These are phyloP conservation scores for Drosophila erecta DNA, from an alignment of 1,140 invertebrate species.

Conservation along the genomic window DNA sequence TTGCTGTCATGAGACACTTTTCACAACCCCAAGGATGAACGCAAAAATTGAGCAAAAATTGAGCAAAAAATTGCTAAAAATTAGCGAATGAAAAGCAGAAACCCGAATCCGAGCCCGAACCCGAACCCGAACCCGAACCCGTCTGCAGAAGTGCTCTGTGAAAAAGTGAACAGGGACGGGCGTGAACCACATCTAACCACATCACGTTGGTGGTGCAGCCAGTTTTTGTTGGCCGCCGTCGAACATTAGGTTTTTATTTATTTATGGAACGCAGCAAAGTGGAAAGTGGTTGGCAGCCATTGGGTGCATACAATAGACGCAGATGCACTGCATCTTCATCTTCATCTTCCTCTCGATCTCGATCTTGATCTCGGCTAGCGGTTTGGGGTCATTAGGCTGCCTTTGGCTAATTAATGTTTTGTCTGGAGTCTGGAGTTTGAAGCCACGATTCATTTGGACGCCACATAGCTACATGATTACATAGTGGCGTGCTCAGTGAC, in stretches of 20 bases:
- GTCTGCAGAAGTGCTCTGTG: conserved; percentile 58
- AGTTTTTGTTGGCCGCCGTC: conserved; percentile 56
- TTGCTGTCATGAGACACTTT: conserved; percentile 43
- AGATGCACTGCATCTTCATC: conserved; percentile 30
- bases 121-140: conserved; percentile 14
- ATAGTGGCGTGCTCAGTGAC: conserved; percentile 51
- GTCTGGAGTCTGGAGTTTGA: not conserved
- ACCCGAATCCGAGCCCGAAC: too few species aligned
- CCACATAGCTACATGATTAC: conserved; percentile 17
- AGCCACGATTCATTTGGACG: conserved; percentile 47
- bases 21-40: conserved; percentile 11
- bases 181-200: conserved; percentile 48
- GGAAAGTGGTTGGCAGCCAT: conserved; percentile 62
- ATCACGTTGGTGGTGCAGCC: conserved; percentile 21
- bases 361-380: conserved; percentile 41
- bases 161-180: conserved; percentile 47
- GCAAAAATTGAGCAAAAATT: not conserved
- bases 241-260: conserved; percentile 71
- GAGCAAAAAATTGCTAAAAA: conserved; percentile 5
- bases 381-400: conserved; percentile 55
- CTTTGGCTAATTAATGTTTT: conserved; percentile 44
- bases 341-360: not conserved
- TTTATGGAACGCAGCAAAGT: conserved; percentile 65
- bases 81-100: not conserved
- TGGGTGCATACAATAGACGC: conserved; percentile 6